Base-by-base conservation (phyloP, 2,113 vertebrate genomes). In the Perca schrenkii region DNA sequence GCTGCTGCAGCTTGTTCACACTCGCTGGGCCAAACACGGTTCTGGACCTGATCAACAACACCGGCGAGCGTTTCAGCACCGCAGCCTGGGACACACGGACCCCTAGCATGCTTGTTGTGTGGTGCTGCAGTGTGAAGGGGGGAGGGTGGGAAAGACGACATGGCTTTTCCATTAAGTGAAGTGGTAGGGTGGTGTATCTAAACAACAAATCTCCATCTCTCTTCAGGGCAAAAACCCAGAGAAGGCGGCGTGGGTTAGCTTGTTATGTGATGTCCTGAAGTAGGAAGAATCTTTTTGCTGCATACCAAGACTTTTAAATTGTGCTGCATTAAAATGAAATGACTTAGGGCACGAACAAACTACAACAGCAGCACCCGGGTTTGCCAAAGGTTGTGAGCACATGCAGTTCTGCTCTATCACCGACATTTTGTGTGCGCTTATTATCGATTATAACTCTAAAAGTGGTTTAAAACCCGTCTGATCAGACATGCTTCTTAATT, bases 141-240 rank as follows among this genome's bases (percentile, higher is more conserved):
- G 28, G 28, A 2, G 28, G 28, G 28, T 0, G 22, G 54, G 73
- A 81, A 36, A 50, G 10, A 57, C 3, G 50, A 90, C 89, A 92
- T 11, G 65, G 25, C 60, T 88, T 89, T 89, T 92, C 86, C 91
- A 92, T 91, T 91, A 89, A 62, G 16, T 0, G 71, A 62, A 82
- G 64, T 15, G 22, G n/a, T 0, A 1, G 28, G n/a, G 28, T 25
- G 65, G 31, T 52, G 19, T 57, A 81, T 77, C 34, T 50, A 15
- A 62, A 84, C 19, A 80, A 1, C 47, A 68, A 63, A 79, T 83
- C 14, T 54, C 49, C 66, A 65, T 52, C 68, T 54, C 8, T 65
- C 67, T 57, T 25, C 0, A 1, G 43, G 66, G 54, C 1, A 4
- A 17, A 17, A 46, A 31, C 28, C 10, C 11, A 36, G 16, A 64